phyloP scores from a whole-genome alignment of 2,113 vertebrate species.

The Python bivittatus region DNA sequence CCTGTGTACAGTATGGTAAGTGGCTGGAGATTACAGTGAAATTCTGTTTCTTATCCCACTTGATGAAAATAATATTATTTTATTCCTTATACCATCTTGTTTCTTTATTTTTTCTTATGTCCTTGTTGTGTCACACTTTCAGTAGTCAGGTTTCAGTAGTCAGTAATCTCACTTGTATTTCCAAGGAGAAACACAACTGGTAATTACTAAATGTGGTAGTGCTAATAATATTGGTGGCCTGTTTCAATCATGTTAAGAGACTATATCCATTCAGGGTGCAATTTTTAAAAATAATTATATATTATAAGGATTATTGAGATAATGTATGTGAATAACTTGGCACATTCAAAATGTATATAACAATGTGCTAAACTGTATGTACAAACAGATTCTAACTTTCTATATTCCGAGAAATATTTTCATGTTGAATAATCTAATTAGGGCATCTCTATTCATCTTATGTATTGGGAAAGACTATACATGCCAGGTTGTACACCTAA shows the following conservation, averaged over 20 bases:
- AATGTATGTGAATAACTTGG: neutral
- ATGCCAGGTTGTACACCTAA: neutral
- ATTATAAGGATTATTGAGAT: neutral
- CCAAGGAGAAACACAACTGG: neutral
- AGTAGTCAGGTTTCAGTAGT: neutral
- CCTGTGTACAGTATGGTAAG: neutral
- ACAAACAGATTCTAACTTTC: neutral
- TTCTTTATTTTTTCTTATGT: neutral
- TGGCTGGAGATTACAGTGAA: neutral
- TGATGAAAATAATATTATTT: no score
- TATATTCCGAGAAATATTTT: neutral
- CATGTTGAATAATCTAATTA: no score
- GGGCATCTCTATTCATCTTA: neutral
- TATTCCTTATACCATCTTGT: neutral
- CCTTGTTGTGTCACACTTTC: neutral
- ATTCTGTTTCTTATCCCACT: neutral
- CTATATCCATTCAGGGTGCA: neutral
- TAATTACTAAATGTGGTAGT: neutral
- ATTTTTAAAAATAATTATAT: neutral
- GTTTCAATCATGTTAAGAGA: neutral
- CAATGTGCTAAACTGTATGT: neutral
- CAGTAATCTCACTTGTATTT: neutral
- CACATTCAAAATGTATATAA: neutral
- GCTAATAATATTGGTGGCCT: neutral
- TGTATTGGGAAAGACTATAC: neutral